Conservation (phyloP, 2,888 invertebrate species). For the Andrena dorsata region DNA sequence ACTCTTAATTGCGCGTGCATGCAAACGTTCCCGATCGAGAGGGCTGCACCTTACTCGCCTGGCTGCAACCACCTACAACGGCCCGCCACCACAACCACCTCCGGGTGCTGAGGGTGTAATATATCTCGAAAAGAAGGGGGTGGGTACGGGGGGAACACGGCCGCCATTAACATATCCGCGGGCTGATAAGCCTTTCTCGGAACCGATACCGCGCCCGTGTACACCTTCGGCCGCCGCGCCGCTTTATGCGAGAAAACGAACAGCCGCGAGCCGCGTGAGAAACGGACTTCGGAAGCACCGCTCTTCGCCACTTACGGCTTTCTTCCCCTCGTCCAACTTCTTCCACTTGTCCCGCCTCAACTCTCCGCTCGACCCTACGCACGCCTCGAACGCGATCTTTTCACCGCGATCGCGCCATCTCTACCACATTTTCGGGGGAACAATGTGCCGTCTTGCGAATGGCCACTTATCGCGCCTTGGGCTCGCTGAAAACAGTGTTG, state of each 20-base stretch:
- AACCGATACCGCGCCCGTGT: slow-evolving; percentile 82
- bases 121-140: slow-evolving; percentile 78
- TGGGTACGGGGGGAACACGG: slow-evolving; percentile 76
- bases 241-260: slow-evolving; percentile 75
- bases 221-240: slow-evolving; percentile 65
- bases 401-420: too few relatives aligned
- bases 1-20: slow-evolving; percentile 82
- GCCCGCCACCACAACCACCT: slow-evolving; percentile 67
- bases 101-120: slow-evolving; percentile 78
- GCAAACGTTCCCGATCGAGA: slow-evolving; percentile 72
- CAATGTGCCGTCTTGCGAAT: too few relatives aligned
- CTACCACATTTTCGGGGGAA: too few relatives aligned
- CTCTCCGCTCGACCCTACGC: too few relatives aligned
- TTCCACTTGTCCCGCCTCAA: background rate
- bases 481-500: too few relatives aligned
- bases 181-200: slow-evolving; percentile 84
- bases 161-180: slow-evolving; percentile 85
- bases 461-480: too few relatives aligned
- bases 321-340: slow-evolving; percentile 19
- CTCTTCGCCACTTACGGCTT: slow-evolving; percentile 40
- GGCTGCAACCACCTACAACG: slow-evolving; percentile 55
- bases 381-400: too few relatives aligned
- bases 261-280: slow-evolving; percentile 56
- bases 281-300: slow-evolving; percentile 63
- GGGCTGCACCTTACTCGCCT: slow-evolving; percentile 63